Percentiles rank a stretch among this genome's conserved stretches.
Evolutionary conservation across 2,113 vertebrate species (phyloP).

Genomic region (Eolophus roseicapilla): DNA sequence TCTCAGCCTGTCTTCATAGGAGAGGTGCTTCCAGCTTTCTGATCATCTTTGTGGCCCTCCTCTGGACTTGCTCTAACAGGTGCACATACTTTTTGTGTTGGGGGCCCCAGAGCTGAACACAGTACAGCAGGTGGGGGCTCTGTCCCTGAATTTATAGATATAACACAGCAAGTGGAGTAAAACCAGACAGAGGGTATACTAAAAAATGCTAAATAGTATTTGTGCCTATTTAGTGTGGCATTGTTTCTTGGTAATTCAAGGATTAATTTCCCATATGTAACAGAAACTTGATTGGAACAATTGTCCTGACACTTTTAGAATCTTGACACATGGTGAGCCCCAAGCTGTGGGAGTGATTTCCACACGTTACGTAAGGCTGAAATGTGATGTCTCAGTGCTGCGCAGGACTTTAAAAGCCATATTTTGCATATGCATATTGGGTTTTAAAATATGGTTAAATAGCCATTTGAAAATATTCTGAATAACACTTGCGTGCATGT

Average conservation of each 20-base stretch:
- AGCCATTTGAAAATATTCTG: not conserved
- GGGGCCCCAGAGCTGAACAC: not conserved
- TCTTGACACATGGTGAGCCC: not conserved
- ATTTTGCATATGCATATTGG: not conserved
- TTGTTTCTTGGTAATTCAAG: not conserved
- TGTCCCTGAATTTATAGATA: not conserved
- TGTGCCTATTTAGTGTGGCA: not conserved
- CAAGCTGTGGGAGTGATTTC: not conserved
- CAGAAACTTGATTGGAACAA: not conserved
- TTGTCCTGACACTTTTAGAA: not conserved
- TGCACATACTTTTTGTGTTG: not conserved
- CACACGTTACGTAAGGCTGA: not conserved
- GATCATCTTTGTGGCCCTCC: not conserved
- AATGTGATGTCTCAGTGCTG: not conserved
- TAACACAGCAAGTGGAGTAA: not conserved
- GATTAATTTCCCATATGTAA: not conserved
- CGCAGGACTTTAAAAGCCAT: not conserved
- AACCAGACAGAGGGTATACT: not conserved
- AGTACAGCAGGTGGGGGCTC: not conserved
- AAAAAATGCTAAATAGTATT: not conserved
- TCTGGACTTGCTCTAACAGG: not conserved
- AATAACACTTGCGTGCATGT: not conserved
- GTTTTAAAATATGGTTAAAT: not conserved
- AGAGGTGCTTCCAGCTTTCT: not conserved
- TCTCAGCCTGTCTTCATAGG: not conserved